A percentile compares a stretch with the other conserved stretches of the same genome.
phyloP scores from a whole-genome alignment of 2,797 vertebrate species.

The Scolopax bukidnonensis region DNA sequence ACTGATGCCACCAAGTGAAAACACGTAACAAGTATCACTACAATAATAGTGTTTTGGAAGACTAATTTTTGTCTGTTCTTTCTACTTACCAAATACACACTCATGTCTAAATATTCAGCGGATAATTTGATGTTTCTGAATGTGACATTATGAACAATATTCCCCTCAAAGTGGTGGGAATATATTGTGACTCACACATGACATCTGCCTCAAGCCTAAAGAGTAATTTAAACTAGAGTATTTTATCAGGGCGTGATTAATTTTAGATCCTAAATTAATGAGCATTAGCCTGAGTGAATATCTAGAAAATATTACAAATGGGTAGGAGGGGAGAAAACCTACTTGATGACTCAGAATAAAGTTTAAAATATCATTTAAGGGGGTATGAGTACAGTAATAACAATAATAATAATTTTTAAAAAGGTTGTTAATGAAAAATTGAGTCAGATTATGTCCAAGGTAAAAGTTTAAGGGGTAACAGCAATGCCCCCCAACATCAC shows the following conservation, averaged over 20 bases:
- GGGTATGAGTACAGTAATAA: neutral
- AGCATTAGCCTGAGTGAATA: slow-evolving; percentile 5
- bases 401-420: neutral
- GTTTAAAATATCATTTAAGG: slow-evolving; percentile 17
- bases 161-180: slow-evolving; percentile 31
- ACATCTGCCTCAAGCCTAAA: slow-evolving; percentile 6
- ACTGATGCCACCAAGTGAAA: neutral
- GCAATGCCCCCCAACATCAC: neutral
- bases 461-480: neutral
- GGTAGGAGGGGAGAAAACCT: neutral
- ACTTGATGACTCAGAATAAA: neutral
- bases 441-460: neutral
- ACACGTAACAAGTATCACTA: neutral
- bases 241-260: slow-evolving; percentile 45
- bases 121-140: slow-evolving; percentile 47
- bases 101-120: slow-evolving; percentile 29
- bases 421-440: neutral
- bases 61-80: neutral
- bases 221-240: slow-evolving; percentile 23
- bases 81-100: neutral
- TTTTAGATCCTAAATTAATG: slow-evolving; percentile 41
- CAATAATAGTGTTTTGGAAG: neutral
- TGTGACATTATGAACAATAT: slow-evolving; percentile 43
- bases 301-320: slow-evolving; percentile 6
- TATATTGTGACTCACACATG: slow-evolving; percentile 47